Percentiles rank a stretch among this genome's conserved stretches.
Conservation (phyloP, 2,113 vertebrate species). For the Podocnemis expansa region DNA sequence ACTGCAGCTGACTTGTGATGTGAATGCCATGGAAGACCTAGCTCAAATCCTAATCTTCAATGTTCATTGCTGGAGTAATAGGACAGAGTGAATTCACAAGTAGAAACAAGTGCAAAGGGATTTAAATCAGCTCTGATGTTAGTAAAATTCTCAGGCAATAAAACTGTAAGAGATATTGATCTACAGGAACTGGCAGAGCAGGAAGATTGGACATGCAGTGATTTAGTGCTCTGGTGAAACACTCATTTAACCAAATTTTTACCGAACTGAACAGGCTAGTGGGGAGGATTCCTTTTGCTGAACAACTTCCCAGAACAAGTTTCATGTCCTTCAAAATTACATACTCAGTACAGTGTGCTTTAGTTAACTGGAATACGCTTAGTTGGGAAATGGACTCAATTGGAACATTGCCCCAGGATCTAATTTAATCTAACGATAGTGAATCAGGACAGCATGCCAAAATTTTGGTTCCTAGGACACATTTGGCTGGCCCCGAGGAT, state of each 20-base stretch:
- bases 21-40: not conserved
- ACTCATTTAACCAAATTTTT: conserved; percentile 48
- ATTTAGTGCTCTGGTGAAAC: conserved; percentile 56
- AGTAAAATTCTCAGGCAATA: conserved; percentile 8
- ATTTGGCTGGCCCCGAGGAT: not conserved
- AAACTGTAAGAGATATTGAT: not conserved
- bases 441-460: not conserved
- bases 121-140: conserved; percentile 44
- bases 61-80: not conserved
- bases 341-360: not conserved
- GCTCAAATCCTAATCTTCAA: not conserved
- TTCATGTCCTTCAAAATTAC: not conserved
- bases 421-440: not conserved
- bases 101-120: conserved; percentile 31
- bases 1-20: not conserved
- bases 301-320: not conserved
- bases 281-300: conserved; percentile 19
- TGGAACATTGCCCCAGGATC: conserved; percentile 6
- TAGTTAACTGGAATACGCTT: not conserved
- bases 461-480: not conserved
- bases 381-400: not conserved
- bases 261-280: not conserved
- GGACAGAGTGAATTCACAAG: conserved; percentile 12
- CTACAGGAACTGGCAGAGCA: conserved; percentile 16
- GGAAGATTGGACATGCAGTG: conserved; percentile 12